Evolutionary conservation across 2,113 vertebrate species (phyloP).

Genomic region (Corvus moneduloides): DNA sequence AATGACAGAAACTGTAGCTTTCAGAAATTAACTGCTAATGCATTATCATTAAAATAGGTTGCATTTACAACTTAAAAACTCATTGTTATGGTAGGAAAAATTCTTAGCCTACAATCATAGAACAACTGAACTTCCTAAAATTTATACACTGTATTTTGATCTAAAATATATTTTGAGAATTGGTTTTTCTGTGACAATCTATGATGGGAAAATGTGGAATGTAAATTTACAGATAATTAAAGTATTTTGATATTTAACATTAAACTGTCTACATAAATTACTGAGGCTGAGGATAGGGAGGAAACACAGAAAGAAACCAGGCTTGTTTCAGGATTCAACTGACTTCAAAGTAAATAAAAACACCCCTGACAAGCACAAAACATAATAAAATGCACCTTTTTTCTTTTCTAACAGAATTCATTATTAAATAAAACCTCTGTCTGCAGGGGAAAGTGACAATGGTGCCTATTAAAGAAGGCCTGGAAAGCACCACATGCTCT

Average conservation of each 20-base stretch:
- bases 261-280: background rate
- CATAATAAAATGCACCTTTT: background rate
- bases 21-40: background rate
- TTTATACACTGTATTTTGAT: background rate
- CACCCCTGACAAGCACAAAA: background rate
- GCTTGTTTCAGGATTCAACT: background rate
- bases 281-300: background rate
- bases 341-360: background rate
- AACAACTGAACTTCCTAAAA: background rate
- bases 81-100: background rate
- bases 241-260: background rate
- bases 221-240: background rate
- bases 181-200: background rate
- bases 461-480: background rate
- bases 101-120: background rate
- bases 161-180: background rate
- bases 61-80: background rate
- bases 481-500: background rate
- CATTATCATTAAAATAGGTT: background rate
- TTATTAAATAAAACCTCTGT: background rate
- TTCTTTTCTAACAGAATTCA: background rate
- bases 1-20: background rate
- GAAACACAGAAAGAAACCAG: background rate
- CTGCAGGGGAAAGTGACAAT: background rate
- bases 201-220: background rate